Base-by-base conservation (phyloP, 2,888 invertebrate genomes). In the Thecophora atra region DNA sequence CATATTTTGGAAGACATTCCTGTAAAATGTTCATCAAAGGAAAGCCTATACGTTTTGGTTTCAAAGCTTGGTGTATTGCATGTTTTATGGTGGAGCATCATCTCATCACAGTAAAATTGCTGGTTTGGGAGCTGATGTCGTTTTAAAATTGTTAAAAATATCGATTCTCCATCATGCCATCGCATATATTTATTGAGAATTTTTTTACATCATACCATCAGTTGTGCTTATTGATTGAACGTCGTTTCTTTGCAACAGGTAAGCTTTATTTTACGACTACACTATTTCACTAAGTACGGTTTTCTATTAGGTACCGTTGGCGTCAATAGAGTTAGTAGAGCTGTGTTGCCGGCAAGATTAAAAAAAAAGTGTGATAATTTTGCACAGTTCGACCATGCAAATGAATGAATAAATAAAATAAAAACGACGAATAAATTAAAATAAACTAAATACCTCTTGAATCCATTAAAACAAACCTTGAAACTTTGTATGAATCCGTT, bases 401-500 rank as follows among this genome's bases (percentile, higher is more conserved):
- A 56, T 24, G 24, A 24, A 21, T n/a, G n/a, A 75, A 75, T 69
- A 51, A 11, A 21, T 54, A n/a, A 28, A 58, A 13, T 24, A 58
- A 58, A n/a, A n/a, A n/a, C n/a, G n/a, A n/a, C n/a, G n/a, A 56
- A 77, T 17, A 24, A 56, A n/a, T 15, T 21, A 54, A 51, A 28
- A 54, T 24, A 19, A 56, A 51, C 54, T 44, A 54, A 47, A 30
- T 6, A 30, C n/a, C n/a, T n/a, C n/a, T 6, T 4, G 30, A 30
- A 37, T 37, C 11, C n/a, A 54, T 19, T 54, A 21, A 21, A 21
- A 26, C 65, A 79, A 88, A 94, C 95, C 91, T 96, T 95, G 73
- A 94, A 91, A 80, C 93, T 93, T 83, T 93, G 92, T 74, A 94
- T 90, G 78, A 97, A 95, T 76, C 94, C 94, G 73, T 92, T 90